Evolutionary conservation across 2,888 invertebrate genomes (phyloP), one percentile per base, ranked within the genome.

Genomic region (Drosophila ustulata): DNA sequence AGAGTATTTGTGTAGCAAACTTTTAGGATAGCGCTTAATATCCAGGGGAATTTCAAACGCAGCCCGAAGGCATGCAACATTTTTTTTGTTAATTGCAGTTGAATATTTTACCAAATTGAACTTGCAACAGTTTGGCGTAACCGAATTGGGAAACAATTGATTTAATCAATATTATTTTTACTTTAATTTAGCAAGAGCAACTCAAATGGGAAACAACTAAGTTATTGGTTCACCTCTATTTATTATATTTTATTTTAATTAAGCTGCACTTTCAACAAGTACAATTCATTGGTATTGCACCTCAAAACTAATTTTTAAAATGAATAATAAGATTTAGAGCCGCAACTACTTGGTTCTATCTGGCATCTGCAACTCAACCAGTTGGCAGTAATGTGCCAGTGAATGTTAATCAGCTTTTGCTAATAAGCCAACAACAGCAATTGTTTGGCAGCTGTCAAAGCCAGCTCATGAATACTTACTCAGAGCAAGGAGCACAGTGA

Each of bases 401-500:
- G 32, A 43, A 71, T 71, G 71, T 34, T 58, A 49, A 61, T 37
- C 28, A 59, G 41, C 34, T 57, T 25, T 37, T 28, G 47, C 37
- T 57, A 57, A 57, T 61, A 43, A 57, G 57, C 50, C 71, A 74
- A 74, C 66, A 61, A 66, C 18, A 51, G 51, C 56, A 62, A 71
- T 58, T 51, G 66, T 61, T 4, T 62, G 71, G 28, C 76, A 74
- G 71, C 76, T 74, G 74, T 66, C 74, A 62, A 50, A 30, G 41
- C 37, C 47, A 34, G 41, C 39, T 43, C 69, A 39, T 45, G 63
- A 39, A 61, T 46, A n/a, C n/a, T 39, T 13, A 39, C 39, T 23
- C 23, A 13, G 9, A 13, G 23, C 39, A 59, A 75, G 57, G 26
- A 51, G 32, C 25, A 34, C 34, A 47, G 9, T 43, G 3, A 26